These are phyloP conservation scores for Hippocampus mohnikei DNA, from an alignment of 2,113 vertebrate species.

Conservation along the genomic window DNA sequence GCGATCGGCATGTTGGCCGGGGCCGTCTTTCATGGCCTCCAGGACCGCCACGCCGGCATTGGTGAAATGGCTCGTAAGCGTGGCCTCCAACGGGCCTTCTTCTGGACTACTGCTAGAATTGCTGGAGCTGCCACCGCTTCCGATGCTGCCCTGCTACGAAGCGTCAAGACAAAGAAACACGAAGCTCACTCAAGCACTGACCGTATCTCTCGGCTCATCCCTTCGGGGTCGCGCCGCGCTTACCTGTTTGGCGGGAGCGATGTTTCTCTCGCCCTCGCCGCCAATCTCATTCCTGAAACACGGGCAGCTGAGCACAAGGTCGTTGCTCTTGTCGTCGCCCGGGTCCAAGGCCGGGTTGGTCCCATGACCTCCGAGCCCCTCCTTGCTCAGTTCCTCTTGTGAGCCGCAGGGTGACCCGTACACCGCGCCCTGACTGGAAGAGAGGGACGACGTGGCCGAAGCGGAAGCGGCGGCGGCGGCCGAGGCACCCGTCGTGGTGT, in stretches of 20 bases:
- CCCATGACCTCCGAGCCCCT: conserved; percentile 72
- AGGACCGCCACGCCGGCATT: conserved; percentile 95
- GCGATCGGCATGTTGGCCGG: conserved; percentile 85
- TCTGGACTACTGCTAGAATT: conserved; percentile 78
- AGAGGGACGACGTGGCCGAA: conserved; percentile 83
- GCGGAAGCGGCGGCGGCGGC: conserved; percentile 89
- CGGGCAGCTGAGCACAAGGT: conserved; percentile 93
- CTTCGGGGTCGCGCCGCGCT: not conserved
- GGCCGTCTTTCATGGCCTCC: conserved; percentile 88
- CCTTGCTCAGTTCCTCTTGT: conserved; percentile 92
- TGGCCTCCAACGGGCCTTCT: conserved; percentile 84
- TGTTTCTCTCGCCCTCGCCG: conserved; percentile 91
- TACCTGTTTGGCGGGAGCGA: conserved; percentile 83
- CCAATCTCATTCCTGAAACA: conserved; percentile 98
- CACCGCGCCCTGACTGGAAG: conserved; percentile 74
- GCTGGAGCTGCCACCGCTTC: conserved; percentile 68
- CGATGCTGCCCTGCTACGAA: conserved; percentile 79
- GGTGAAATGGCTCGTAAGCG: conserved; percentile 87
- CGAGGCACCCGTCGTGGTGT: conserved; percentile 94
- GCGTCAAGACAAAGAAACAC: conserved; percentile 9
- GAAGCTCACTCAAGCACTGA: not conserved
- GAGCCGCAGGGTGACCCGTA: conserved; percentile 95
- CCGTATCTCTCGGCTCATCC: not conserved
- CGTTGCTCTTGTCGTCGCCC: conserved; percentile 96
- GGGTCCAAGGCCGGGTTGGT: conserved; percentile 83